These are phyloP conservation scores for Phoxinus dragarum DNA, from an alignment of 2,797 vertebrate species.

Conservation along the genomic window DNA sequence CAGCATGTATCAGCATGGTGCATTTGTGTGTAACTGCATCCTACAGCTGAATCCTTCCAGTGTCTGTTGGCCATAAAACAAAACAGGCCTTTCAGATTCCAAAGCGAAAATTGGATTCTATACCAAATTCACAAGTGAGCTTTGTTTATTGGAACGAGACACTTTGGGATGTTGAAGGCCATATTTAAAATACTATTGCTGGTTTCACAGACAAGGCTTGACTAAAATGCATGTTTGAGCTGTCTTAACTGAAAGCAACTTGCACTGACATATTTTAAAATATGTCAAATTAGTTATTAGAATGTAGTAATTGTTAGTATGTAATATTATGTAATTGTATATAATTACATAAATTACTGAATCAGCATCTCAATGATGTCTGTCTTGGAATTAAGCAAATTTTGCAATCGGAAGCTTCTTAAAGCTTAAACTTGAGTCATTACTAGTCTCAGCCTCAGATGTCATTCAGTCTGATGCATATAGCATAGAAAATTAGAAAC, in stretches of 20 bases:
- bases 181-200: background rate
- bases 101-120: slow-evolving; percentile 3
- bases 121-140: slow-evolving; percentile 19
- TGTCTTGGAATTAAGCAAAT: background rate
- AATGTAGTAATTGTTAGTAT: background rate
- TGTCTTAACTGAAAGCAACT: background rate
- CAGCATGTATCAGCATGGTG: slow-evolving; percentile 27
- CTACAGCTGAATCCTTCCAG: slow-evolving; percentile 14
- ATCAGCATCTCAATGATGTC: background rate
- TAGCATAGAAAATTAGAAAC: background rate
- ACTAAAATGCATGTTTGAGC: background rate
- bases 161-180: background rate
- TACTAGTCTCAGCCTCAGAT: background rate
- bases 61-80: slow-evolving; percentile 34
- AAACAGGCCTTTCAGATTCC: slow-evolving; percentile 19
- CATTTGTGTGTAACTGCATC: slow-evolving; percentile 51
- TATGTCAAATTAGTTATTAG: background rate
- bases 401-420: background rate
- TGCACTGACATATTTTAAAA: background rate
- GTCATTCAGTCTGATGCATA: background rate
- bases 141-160: background rate
- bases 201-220: background rate
- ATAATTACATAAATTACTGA: background rate
- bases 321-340: background rate
- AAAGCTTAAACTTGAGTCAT: background rate